Evolutionary conservation across 2,888 invertebrate genomes (phyloP), one percentile per base, ranked within the genome.

Genomic region (Rhagophthalmus giganteus): DNA sequence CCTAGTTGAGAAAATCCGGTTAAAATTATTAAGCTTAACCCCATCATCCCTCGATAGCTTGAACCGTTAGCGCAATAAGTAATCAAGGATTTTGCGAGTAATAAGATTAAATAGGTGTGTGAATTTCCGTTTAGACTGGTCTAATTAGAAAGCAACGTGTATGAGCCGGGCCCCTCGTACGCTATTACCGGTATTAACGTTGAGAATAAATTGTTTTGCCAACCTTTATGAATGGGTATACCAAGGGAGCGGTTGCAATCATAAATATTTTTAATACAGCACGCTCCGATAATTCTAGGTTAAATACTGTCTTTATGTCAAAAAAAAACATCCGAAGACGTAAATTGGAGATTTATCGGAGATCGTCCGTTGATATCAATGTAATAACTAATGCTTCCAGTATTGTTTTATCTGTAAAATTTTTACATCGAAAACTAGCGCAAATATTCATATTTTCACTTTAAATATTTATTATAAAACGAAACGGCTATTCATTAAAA

Each of bases 241-340:
- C 40, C 16, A 41, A 46, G 62, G 68, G 66, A 66, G 66, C 65
- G 66, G 67, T 59, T 58, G 53, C 51, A 46, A 57, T 58, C 64
- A 66, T 66, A 68, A 66, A 67, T 65, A 66, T 65, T 66, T 68
- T 67, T 67, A 67, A 67, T 67, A 62, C 62, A 53, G 58, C 63
- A 66, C 64, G 67, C 65, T 64, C 56, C 60, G 65, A 62, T 67
- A 64, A 61, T 58, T 62, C 58, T 53, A 58, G 58, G 60, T 62
- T 54, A 49, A 44, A 40, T 38, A 40, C 34, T 51, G 51, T 34
- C 28, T 45, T 50, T 15, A 14, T 34, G 11, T 5, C n/a, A n/a
- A n/a, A n/a, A n/a, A n/a, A n/a, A n/a, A n/a, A n/a, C n/a, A n/a
- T n/a, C n/a, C n/a, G n/a, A n/a, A n/a, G n/a, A n/a, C n/a, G n/a